Conservation (phyloP, 2,113 vertebrate species). For the Cromileptes altivelis region DNA sequence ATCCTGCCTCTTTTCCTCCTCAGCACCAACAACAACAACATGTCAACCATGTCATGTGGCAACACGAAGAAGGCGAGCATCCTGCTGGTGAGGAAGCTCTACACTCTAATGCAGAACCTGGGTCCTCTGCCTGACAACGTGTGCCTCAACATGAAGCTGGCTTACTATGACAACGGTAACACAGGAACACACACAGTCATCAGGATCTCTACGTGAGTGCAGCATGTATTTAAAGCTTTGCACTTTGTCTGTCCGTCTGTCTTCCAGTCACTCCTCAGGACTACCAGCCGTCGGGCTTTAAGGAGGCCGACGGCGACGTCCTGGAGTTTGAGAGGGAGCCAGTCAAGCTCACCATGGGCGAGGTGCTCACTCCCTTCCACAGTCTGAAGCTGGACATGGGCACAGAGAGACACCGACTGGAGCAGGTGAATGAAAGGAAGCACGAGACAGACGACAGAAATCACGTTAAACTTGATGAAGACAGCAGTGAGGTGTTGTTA, state of each 20-base stretch:
- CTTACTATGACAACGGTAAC: slow-evolving; percentile 93
- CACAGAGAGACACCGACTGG: slow-evolving; percentile 91
- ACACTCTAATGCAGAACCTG: slow-evolving; percentile 94
- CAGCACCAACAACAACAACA: slow-evolving; percentile 78
- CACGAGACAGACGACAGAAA: neutral
- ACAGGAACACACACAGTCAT: neutral
- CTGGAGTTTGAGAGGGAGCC: slow-evolving; percentile 91
- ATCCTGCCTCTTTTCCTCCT: neutral
- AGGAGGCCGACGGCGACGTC: slow-evolving; percentile 84
- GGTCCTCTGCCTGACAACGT: slow-evolving; percentile 90
- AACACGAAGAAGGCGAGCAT: slow-evolving; percentile 93
- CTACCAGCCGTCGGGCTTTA: slow-evolving; percentile 98
- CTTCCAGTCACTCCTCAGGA: slow-evolving; percentile 84
- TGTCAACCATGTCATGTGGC: slow-evolving; percentile 74
- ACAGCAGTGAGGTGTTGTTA: neutral
- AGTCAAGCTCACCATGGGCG: slow-evolving; percentile 90
- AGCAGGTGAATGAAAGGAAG: slow-evolving; percentile 72
- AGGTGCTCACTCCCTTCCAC: slow-evolving; percentile 93
- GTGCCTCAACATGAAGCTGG: slow-evolving; percentile 95
- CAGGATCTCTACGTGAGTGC: neutral
- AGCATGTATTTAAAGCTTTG: neutral
- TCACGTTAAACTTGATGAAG: neutral
- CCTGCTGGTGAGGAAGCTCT: slow-evolving; percentile 95
- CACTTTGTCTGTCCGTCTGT: neutral
- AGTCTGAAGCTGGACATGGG: slow-evolving; percentile 90